Evolutionary conservation across 2,797 vertebrate genomes (phyloP).

Genomic region (Dryobates pubescens): DNA sequence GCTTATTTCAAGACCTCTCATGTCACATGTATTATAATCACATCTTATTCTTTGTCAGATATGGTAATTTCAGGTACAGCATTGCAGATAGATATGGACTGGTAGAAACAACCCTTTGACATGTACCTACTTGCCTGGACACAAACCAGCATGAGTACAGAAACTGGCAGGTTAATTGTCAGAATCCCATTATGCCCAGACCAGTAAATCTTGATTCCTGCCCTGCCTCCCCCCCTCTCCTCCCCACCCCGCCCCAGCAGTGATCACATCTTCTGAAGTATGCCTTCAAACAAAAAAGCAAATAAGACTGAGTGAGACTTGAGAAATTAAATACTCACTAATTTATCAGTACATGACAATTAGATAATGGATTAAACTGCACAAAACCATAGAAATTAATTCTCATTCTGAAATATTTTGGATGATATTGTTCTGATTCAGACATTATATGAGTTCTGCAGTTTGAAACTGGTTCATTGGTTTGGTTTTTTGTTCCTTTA

Average conservation of each 20-base stretch:
- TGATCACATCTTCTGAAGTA: not conserved
- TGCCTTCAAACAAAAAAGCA: not conserved
- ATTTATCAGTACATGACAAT: not conserved
- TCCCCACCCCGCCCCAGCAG: too few relatives aligned
- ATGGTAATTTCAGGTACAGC: not conserved
- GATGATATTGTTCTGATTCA: not conserved
- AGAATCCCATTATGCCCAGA: not conserved
- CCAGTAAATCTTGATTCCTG: not conserved
- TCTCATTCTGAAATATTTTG: not conserved
- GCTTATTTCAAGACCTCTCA: not conserved
- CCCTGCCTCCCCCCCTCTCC: not conserved
- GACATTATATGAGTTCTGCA: not conserved
- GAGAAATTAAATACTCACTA: not conserved
- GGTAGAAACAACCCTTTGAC: not conserved
- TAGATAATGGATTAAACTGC: not conserved
- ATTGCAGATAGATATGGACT: not conserved
- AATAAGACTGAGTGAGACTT: not conserved
- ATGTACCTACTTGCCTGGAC: not conserved
- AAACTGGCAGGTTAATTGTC: not conserved
- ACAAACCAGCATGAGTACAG: not conserved
- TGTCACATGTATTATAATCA: not conserved
- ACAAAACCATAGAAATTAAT: not conserved
- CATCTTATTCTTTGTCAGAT: not conserved
- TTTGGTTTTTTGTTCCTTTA: not conserved
- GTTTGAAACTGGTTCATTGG: not conserved